phyloP scores from a whole-genome alignment of 2,888 invertebrate species.

The Cinara cedri region DNA sequence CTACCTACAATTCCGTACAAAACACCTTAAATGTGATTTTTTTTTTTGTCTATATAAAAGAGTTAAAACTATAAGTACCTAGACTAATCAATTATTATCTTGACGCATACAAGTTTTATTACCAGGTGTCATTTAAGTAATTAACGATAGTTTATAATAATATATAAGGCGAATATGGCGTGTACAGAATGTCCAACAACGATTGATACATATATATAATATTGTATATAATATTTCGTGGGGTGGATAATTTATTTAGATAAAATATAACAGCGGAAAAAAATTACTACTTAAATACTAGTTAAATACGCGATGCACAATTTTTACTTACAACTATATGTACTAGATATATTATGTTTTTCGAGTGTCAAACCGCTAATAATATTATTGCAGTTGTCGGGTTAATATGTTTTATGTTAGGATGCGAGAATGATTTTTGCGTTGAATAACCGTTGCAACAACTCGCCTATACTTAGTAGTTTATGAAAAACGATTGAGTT shows the following conservation, averaged over 20 bases:
- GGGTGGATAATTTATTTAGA: no score
- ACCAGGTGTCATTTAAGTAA: neutral
- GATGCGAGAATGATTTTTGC: neutral
- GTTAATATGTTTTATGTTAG: neutral
- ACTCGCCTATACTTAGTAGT: neutral
- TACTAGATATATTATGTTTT: slow-evolving; percentile 1
- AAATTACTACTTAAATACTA: neutral
- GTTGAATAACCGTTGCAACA: neutral
- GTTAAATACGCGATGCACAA: neutral
- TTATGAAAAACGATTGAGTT: neutral
- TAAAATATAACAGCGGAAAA: neutral
- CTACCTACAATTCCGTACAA: neutral
- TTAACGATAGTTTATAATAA: neutral
- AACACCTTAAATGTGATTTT: neutral
- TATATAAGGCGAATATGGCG: neutral
- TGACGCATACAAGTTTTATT: slow-evolving; percentile 1
- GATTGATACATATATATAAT: neutral
- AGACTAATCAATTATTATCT: slow-evolving; percentile 23
- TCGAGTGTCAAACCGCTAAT: neutral
- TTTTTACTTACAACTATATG: neutral
- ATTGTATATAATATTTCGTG: neutral
- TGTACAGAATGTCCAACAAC: neutral
- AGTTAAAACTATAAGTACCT: slow-evolving; percentile 1
- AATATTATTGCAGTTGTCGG: neutral
- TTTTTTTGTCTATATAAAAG: slow-evolving; percentile 15